Base-by-base conservation (phyloP, 2,888 invertebrate genomes). In the Meiosimyza decipiens region DNA sequence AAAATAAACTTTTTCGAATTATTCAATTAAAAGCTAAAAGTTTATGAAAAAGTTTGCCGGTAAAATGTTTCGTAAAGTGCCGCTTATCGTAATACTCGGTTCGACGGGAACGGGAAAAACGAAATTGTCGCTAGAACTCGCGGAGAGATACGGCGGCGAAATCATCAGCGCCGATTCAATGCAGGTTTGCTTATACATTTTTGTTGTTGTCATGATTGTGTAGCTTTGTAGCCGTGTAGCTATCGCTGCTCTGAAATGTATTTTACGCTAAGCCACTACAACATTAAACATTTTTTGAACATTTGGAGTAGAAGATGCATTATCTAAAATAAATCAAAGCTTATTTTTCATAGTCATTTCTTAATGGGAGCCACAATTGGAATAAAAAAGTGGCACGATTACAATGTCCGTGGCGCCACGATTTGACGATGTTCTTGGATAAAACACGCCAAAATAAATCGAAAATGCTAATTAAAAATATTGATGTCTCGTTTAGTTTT, bases 101-200 rank as follows among this genome's bases (percentile, higher is more conserved):
- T 94, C 98, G 50, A 99, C 99, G 55, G 99, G 98, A 12, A 94
- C 95, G 7, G 99, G 99, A 72, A 99, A 99, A 89, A 97, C 99
- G 1, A 98, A 98, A 88, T 89, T 99, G 79, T 95, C 96, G 72
- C 90, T 99, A 73, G 95, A 98, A 89, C 88, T 99, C 77, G 98
- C 97, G 0, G 91, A 92, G 81, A 92, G 90, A 83, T 96, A 94
- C 86, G 90, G 90, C 78, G 95, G 96, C 40, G 98, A 99, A 90
- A 93, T 99, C 73, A 94, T 99, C 74, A 98, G 97, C 83, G 98
- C 98, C 0, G 99, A 99, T 91, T 98, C 99, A 22, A 99, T 99
- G 98, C 99, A 99, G 92, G 97, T 96, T 75, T 75, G 78, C 74
- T 71, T 50, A 16, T 7, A 13, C 28, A 15, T 12, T 33, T 49